Evolutionary conservation across 2,888 invertebrate genomes (phyloP).

Genomic region (Aphidius colemani): DNA sequence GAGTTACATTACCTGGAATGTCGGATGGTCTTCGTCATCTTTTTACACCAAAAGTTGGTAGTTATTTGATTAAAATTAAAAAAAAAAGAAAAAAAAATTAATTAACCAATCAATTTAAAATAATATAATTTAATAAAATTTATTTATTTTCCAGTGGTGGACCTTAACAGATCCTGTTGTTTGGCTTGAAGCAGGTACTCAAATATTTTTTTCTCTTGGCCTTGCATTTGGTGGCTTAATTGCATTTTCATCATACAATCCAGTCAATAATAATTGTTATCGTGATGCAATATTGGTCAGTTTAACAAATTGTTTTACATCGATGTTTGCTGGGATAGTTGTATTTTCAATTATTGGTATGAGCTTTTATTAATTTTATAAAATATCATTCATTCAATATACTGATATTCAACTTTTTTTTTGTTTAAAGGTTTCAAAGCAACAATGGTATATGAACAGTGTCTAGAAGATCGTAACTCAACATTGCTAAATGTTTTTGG

Average conservation of each 20-base stretch:
- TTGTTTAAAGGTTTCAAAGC: slow-evolving; percentile 75
- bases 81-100: slow-evolving; percentile 11
- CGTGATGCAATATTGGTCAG: slow-evolving; percentile 92
- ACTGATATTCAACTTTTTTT: not conserved
- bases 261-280: slow-evolving; percentile 94
- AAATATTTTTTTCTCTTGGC: slow-evolving; percentile 96
- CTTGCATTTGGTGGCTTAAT: slow-evolving; percentile 95
- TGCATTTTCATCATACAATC: slow-evolving; percentile 96
- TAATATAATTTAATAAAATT: not conserved
- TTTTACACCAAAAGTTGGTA: slow-evolving; percentile 78
- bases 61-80: slow-evolving; percentile 21
- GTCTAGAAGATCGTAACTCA: slow-evolving; percentile 68
- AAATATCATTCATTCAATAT: not conserved
- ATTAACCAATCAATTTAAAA: not conserved
- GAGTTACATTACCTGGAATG: slow-evolving; percentile 87
- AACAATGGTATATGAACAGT: slow-evolving; percentile 80
- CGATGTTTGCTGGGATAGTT: slow-evolving; percentile 95
- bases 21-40: slow-evolving; percentile 84
- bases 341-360: slow-evolving; percentile 91
- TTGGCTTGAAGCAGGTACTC: slow-evolving; percentile 97
- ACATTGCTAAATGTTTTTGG: slow-evolving; percentile 68
- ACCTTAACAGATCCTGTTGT: slow-evolving; percentile 91
- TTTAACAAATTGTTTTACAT: slow-evolving; percentile 90
- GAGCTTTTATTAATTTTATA: not conserved
- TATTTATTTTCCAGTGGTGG: slow-evolving; percentile 69